Conservation (phyloP, 1,140 invertebrate species). For the Brachionus koreanus region DNA sequence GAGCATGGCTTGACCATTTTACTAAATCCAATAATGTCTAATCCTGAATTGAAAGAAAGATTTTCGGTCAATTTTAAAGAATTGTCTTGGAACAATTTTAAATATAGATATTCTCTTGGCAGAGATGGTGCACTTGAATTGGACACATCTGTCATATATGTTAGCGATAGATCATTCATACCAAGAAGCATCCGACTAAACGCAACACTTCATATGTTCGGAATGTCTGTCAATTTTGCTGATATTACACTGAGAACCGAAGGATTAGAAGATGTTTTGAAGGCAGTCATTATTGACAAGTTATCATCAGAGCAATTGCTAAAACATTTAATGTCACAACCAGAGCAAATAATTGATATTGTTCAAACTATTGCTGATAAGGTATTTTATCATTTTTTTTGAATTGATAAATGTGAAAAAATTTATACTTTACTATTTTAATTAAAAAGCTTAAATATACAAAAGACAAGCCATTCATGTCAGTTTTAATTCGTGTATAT, state of each 20-base stretch:
- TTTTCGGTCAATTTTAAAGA: constrained; percentile 42
- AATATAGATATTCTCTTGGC: constrained; percentile 29
- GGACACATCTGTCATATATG: constrained; percentile 39
- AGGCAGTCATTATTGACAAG: constrained; percentile 15
- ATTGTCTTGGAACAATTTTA: constrained; percentile 40
- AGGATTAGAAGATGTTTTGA: constrained; percentile 30
- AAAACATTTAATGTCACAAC: not conserved
- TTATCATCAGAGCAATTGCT: not conserved
- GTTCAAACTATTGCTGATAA: constrained; percentile 7
- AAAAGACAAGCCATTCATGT: constrained; percentile 26
- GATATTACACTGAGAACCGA: constrained; percentile 26
- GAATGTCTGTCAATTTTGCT: constrained; percentile 40
- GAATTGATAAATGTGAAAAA: not conserved
- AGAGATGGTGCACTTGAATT: constrained; percentile 36
- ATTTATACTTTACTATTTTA: not conserved
- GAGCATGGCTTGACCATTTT: constrained; percentile 24
- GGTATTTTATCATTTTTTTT: not conserved
- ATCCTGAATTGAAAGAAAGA: constrained; percentile 31
- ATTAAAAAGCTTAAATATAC: not conserved
- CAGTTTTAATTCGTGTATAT: constrained; percentile 28
- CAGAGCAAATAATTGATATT: constrained; percentile 26
- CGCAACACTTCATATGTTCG: constrained; percentile 25
- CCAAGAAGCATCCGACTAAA: constrained; percentile 34
- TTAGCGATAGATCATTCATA: not conserved
- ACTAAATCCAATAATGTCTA: constrained; percentile 32